Base-by-base conservation (phyloP, 2,797 vertebrate species). In the Eupleurogrammus muticus region DNA sequence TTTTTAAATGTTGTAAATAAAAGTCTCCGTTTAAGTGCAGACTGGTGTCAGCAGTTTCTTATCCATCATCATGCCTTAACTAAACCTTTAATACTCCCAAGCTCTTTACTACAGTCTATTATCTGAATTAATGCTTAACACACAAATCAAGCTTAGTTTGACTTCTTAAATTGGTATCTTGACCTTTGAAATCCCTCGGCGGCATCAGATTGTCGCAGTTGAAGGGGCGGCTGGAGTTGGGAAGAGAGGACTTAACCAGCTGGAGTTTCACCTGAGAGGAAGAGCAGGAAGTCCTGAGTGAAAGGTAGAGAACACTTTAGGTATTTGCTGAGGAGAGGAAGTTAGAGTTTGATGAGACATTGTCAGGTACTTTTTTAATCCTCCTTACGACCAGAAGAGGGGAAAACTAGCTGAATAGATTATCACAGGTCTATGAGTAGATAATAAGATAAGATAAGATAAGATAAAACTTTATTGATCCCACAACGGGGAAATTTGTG, bases 111-210 rank as follows among this genome's bases (percentile, higher is more conserved):
- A 66, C 23, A 44, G 56, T 73, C 63, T 74, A 61, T 81, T 75
- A 80, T 82, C 77, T 77, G 70, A 87, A 84, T 82, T 81, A 75
- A 75, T 76, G 38, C 63, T 79, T 81, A 75, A 73, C 84, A 80
- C 35, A 69, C 34, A 90, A 89, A 79, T 86, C 73, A 82, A 85
- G 87, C 81, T 84, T 79, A 83, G 72, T 66, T 73, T 70, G 71
- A 62, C 61, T 83, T 90, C 88, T 82, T 83, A 44, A 85, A 88
- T 68, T 40, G 64, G 60, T 79, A 70, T 55, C 64, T 76, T 77
- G 82, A 85, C 80, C 86, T 87, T 63, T 78, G 69, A 88, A 90
- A 90, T 89, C 81, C 82, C 49, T 73, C 61, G 1, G 64, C 58
- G 73, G 71, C 76, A 86, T 90, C 73, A 84, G 86, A 85, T 85